These are phyloP conservation scores for Premnoplex brunnescens DNA, from an alignment of 2,797 vertebrate genomes.

Conservation along the genomic window DNA sequence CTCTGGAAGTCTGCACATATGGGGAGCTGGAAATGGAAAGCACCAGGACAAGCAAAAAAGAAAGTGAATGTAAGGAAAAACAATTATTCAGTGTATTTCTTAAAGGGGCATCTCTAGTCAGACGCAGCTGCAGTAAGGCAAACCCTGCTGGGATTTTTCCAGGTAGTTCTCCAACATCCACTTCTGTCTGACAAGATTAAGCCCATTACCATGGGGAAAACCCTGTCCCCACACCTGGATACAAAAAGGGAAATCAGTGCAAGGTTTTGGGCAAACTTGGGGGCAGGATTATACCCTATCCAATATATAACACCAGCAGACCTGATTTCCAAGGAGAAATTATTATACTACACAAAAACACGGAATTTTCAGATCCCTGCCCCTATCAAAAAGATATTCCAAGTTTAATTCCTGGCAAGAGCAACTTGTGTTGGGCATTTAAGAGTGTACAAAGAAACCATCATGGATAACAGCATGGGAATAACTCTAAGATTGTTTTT, in stretches of 20 bases:
- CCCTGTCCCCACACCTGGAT: not conserved
- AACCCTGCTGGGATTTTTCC: not conserved
- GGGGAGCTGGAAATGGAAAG: not conserved
- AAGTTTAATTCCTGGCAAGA: not conserved
- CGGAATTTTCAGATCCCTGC: accelerated
- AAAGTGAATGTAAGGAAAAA: conserved; percentile 1
- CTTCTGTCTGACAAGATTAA: not conserved
- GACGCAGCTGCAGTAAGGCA: not conserved
- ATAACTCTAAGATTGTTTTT: not conserved
- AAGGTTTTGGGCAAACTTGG: not conserved
- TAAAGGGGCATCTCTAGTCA: not conserved
- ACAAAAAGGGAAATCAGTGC: not conserved
- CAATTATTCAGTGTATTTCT: conserved; percentile 16
- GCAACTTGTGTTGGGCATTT: not conserved
- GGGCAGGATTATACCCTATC: not conserved
- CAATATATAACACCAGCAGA: not conserved
- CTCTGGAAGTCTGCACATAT: not conserved
- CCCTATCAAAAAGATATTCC: not conserved
- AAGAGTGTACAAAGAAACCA: not conserved
- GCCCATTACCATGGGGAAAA: not conserved
- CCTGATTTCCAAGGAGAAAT: not conserved
- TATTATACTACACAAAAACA: not conserved
- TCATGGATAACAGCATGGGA: not conserved
- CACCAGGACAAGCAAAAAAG: not conserved
- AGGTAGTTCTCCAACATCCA: not conserved